Base-by-base conservation (phyloP, 1,140 invertebrate genomes). In the Tetramorium alpestre region DNA sequence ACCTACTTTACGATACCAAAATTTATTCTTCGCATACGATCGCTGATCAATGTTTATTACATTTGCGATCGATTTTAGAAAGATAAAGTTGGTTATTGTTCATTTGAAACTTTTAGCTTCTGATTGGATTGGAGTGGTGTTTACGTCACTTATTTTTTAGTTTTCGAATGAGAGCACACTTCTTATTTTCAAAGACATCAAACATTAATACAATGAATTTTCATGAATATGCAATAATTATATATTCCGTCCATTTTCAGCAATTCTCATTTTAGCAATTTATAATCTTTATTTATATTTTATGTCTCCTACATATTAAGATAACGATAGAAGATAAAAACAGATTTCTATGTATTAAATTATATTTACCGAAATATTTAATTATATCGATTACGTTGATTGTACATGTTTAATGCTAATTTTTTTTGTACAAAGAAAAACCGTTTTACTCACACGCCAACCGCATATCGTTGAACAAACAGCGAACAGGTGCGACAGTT, bases 1-100 rank as follows among this genome's bases (percentile, higher is more conserved):
- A 75, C 69, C 80, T 41, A 75, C 80, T 84, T 84, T 41, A 18
- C 41, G 22, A 13, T 33, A 25, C 73, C 33, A 25, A 73, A 33
- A 73, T 73, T 84, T 75, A 81, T 70, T 70, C 10, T 16, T 56
- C 25, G 33, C 5, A 38, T n/a, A 16, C 22, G 56, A 81, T 81
- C 78, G 22, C 16, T 22, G 11, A 58, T 25, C n/a, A 54, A 58
- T 49, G 18, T 81, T 81, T 81, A 70, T 70, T 54, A n/a, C 33
- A 18, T 41, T 18, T n/a, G 22, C 22, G n/a, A 56, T 16, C 22
- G 47, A n/a, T 70, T 54, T 41, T 44, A 18, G 5, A 69, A 69
- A 65, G 18, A 8, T 41, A 13, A 41, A 67, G 38, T n/a, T 5
- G 10, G 0, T 25, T 58, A 10, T 22, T 56, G 18, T 8, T 5